Conservation (phyloP, 2,888 invertebrate species). For the Leistus spinibarbis region DNA sequence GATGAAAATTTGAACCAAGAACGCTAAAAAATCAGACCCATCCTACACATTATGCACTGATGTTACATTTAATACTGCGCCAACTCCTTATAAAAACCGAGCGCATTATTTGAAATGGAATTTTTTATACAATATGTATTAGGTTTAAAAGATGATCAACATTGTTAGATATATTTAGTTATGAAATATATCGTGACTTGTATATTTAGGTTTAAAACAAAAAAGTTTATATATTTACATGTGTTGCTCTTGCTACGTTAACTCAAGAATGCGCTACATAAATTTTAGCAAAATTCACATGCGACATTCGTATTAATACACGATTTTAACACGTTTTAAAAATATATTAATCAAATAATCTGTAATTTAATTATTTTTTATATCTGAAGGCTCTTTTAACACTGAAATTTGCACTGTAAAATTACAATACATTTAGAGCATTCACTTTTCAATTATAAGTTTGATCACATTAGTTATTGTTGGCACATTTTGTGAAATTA, state of each 20-base stretch:
- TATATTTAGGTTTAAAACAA: conserved; percentile 11
- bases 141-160: conserved; percentile 15
- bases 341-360: neutral
- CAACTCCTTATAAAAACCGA: neutral
- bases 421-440: conserved; percentile 23
- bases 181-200: neutral
- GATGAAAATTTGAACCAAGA: conserved; percentile 78
- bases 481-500: conserved; percentile 15
- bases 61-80: neutral
- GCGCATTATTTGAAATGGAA: conserved; percentile 12
- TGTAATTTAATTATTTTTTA: neutral
- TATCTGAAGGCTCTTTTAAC: neutral
- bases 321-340: neutral
- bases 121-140: conserved; percentile 29
- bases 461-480: conserved; percentile 17
- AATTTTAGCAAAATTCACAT: conserved; percentile 9
- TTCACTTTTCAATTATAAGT: conserved; percentile 19
- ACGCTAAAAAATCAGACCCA: conserved; percentile 54
- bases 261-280: neutral
- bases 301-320: conserved; percentile 8
- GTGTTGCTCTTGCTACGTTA: conserved; percentile 21
- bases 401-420: conserved; percentile 8
- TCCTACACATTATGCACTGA: neutral
- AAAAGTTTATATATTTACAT: conserved; percentile 21
- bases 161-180: conserved; percentile 7